These are phyloP conservation scores for Drosophila pseudoobscura DNA, from an alignment of 1,140 invertebrate genomes.

Conservation along the genomic window DNA sequence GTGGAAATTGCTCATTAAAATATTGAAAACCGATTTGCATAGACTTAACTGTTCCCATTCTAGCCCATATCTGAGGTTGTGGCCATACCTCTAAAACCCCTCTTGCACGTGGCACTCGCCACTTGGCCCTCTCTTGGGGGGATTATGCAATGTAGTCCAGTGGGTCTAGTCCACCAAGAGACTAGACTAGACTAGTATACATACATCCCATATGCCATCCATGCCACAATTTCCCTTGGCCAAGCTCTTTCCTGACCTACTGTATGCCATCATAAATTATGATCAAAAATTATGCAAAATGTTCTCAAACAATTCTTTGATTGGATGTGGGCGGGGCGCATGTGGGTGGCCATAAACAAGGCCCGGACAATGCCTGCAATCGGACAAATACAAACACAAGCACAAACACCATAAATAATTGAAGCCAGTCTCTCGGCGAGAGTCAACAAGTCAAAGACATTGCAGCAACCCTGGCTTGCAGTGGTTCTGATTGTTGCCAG, in stretches of 20 bases:
- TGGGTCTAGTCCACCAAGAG: no score
- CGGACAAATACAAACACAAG: slow-evolving; percentile 54
- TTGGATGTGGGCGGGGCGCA: slow-evolving; percentile 17
- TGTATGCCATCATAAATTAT: not conserved
- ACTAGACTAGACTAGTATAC: no score
- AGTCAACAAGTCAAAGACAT: slow-evolving; percentile 79
- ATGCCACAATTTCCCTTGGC: not conserved
- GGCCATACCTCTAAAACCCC: not conserved
- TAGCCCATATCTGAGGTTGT: not conserved
- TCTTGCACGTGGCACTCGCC: slow-evolving; percentile 13
- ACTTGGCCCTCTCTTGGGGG: not conserved
- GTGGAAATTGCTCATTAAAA: slow-evolving; percentile 66
- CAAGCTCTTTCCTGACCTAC: not conserved
- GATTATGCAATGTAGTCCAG: no score
- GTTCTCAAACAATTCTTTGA: not conserved
- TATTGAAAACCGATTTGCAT: slow-evolving; percentile 52
- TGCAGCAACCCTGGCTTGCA: slow-evolving; percentile 41
- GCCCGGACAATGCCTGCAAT: slow-evolving; percentile 70
- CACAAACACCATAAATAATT: slow-evolving; percentile 66
- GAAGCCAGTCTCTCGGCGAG: slow-evolving; percentile 52
- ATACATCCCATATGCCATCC: no score
- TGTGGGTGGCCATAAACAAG: slow-evolving; percentile 60
- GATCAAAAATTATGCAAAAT: slow-evolving; percentile 57
- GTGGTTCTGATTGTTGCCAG: slow-evolving; percentile 58
- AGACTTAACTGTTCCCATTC: slow-evolving; percentile 31